These are phyloP conservation scores for Tetragnatha montana DNA, from an alignment of 2,888 invertebrate species.

Conservation along the genomic window DNA sequence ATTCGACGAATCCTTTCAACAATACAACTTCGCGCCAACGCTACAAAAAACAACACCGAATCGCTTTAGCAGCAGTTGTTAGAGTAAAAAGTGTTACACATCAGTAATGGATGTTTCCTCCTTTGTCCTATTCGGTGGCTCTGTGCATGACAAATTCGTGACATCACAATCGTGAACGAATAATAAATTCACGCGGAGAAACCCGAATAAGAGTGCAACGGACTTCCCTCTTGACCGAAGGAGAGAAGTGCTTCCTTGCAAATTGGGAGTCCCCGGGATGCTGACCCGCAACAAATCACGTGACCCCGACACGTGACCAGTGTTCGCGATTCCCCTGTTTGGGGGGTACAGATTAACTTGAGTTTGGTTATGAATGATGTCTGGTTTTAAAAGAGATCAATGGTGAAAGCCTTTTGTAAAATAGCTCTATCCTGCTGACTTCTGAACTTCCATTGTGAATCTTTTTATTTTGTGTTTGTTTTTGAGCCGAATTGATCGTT, in stretches of 20 bases:
- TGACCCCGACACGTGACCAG: conserved; percentile 50
- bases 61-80: neutral
- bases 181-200: neutral
- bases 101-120: neutral
- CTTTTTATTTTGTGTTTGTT: no score
- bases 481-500: no score
- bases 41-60: neutral
- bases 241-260: neutral
- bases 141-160: neutral
- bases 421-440: no score
- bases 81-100: neutral
- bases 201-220: neutral
- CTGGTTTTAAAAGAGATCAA: neutral
- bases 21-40: neutral
- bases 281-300: conserved; percentile 44
- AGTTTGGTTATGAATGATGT: neutral
- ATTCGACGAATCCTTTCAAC: neutral
- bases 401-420: no score
- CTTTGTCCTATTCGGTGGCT: neutral
- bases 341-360: no score
- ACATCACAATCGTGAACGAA: neutral
- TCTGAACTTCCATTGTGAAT: no score
- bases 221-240: neutral
- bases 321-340: neutral
- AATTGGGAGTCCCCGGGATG: neutral